Conservation (phyloP, 1,140 invertebrate genomes). For the Apis dorsata region DNA sequence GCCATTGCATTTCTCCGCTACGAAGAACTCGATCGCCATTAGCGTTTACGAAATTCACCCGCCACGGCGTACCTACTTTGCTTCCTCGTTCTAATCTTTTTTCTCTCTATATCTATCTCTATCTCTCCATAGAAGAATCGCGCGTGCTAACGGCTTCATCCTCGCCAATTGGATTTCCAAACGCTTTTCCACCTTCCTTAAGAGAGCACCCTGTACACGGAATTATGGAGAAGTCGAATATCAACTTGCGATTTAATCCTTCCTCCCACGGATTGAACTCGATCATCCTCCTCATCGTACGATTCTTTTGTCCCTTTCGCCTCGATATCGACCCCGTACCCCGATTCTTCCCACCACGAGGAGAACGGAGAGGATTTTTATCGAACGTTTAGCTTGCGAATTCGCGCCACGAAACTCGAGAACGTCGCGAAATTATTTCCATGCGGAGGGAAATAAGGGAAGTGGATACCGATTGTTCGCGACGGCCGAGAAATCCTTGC, state of each 20-base stretch:
- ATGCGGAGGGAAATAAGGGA: not conserved
- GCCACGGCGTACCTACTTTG: not conserved
- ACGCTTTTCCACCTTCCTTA: no score
- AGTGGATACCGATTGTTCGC: conserved; percentile 24
- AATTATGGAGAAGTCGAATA: no score
- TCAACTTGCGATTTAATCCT: no score
- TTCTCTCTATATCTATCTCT: not conserved
- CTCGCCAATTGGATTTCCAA: not conserved
- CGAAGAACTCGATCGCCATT: conserved; percentile 21
- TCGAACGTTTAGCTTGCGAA: not conserved
- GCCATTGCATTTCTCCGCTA: conserved; percentile 1
- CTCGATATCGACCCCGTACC: not conserved
- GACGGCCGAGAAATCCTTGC: conserved; percentile 22
- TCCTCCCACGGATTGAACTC: no score
- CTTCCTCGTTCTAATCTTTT: not conserved
- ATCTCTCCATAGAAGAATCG: not conserved
- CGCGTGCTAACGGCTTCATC: not conserved
- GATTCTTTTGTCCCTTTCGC: no score
- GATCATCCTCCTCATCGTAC: no score
- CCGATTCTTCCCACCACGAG: no score
- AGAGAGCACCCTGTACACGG: no score
- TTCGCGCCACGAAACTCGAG: not conserved
- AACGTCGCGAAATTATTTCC: conserved; percentile 19
- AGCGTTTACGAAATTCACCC: conserved; percentile 37
- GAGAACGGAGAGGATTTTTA: no score